phyloP scores from a whole-genome alignment of 1,140 invertebrate genomes.

The Ridgeia piscesae region DNA sequence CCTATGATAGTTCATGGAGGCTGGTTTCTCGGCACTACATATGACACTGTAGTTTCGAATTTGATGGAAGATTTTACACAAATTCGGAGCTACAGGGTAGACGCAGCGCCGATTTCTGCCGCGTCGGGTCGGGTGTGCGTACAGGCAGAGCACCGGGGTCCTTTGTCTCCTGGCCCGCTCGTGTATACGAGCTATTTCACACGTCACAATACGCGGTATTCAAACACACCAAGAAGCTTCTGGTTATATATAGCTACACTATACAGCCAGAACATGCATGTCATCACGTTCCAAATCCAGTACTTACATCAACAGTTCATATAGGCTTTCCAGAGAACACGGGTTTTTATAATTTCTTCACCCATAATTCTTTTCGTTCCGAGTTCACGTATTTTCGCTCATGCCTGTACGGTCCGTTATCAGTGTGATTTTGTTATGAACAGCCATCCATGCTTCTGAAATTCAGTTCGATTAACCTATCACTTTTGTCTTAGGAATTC shows the following conservation, averaged over 20 bases:
- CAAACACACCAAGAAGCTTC: neutral
- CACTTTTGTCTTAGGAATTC: too few species aligned
- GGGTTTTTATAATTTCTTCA: neutral
- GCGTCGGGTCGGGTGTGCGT: neutral
- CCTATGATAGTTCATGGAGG: neutral
- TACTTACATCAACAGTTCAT: neutral
- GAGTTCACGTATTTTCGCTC: neutral
- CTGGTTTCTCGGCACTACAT: neutral
- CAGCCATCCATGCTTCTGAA: too few species aligned
- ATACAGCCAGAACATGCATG: neutral
- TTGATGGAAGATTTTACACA: constrained; percentile 6
- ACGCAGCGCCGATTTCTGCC: neutral
- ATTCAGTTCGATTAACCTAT: too few species aligned
- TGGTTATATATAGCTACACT: neutral
- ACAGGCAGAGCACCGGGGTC: neutral
- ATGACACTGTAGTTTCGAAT: constrained; percentile 1
- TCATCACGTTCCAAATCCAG: neutral
- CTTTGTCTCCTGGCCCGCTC: neutral
- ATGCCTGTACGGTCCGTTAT: neutral
- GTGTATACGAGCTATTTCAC: neutral
- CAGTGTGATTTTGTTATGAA: neutral
- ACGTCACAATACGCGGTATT: neutral
- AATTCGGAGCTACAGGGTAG: neutral
- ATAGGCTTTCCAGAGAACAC: neutral
- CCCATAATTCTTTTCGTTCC: neutral